A percentile compares a stretch with the other conserved stretches of the same genome.
Evolutionary conservation across 2,797 vertebrate genomes (phyloP).

Genomic region (Botia kubotai): DNA sequence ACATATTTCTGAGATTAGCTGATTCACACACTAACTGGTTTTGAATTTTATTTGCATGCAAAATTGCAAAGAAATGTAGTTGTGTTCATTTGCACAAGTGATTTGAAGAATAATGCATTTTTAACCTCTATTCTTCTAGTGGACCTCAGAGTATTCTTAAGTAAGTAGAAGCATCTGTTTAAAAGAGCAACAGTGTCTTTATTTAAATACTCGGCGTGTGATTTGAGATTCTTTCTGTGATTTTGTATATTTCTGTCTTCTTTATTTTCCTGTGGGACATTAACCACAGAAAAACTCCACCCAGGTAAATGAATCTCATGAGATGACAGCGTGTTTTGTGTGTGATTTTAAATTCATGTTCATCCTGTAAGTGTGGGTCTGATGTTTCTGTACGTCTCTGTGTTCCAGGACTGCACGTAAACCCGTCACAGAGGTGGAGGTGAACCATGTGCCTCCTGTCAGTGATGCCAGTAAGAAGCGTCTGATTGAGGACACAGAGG

Average conservation of each 20-base stretch:
- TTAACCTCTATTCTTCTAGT: constrained; percentile 50
- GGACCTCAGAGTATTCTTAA: constrained; percentile 66
- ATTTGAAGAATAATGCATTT: background rate
- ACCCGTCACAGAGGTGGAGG: constrained; percentile 78
- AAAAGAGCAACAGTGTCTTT: background rate
- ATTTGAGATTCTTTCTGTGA: constrained; percentile 10
- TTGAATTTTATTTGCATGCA: background rate
- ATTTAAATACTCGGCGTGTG: background rate
- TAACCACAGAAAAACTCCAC: constrained; percentile 57
- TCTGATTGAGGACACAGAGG: constrained; percentile 94
- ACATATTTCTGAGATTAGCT: background rate
- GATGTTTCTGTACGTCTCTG: constrained; percentile 12
- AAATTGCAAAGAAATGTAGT: background rate
- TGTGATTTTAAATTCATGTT: background rate
- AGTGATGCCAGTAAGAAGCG: constrained; percentile 94
- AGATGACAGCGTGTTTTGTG: background rate
- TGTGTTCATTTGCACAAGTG: background rate
- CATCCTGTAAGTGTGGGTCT: background rate
- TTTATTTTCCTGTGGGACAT: constrained; percentile 2
- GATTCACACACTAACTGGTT: background rate
- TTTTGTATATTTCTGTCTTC: constrained; percentile 13
- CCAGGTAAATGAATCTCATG: constrained; percentile 49
- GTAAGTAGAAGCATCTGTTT: constrained; percentile 62
- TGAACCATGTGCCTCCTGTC: constrained; percentile 77
- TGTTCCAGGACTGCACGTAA: constrained; percentile 78